Base-by-base conservation (phyloP, 2,888 invertebrate genomes). In the Erebia palarica region DNA sequence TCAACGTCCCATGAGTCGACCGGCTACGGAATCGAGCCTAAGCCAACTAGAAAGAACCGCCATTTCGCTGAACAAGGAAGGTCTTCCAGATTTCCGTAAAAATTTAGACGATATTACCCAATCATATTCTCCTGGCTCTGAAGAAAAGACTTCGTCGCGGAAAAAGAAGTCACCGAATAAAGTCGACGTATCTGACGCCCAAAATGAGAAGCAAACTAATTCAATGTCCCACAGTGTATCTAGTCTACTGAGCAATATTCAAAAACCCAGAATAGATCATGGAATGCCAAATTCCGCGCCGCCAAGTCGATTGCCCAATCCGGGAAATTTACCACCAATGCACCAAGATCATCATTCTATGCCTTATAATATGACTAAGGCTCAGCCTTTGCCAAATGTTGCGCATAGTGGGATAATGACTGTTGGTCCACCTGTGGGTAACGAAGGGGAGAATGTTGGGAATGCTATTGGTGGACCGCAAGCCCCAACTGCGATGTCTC, bases 41-140 rank as follows among this genome's bases (percentile, higher is more conserved):
- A 91, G 88, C 74, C 90, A 88, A 74, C 76, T 94, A 69, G 94
- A 94, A 76, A 86, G 86, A 75, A 93, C 94, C 0, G 90, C 94
- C 0, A 90, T 88, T 69, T 88, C 89, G 8, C 79, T 91, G 21
- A 91, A 89, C 70, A 91, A 88, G 73, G 92, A 92, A 69, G 87
- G 92, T 4, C 81, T 92, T 80, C 93, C 94, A 9, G 93, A 92
- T 77, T 93, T 94, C 70, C 84, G 93, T 14, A 90, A 84, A 74
- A 93, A 93, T 74, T 83, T 94, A 65, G 94, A 93, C 69, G 93
- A 93, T 75, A 94, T 94, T 55, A 94, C 94, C 1, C 91, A 93
- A 68, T 93, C 94, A 0, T 93, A 94, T 72, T 92, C 94, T 0
- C 93, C 93, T 0, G 86, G 84, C 0, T 82, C 84, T 10, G 92